Conservation (phyloP, 2,888 invertebrate species). For the Mythimna vitellina region DNA sequence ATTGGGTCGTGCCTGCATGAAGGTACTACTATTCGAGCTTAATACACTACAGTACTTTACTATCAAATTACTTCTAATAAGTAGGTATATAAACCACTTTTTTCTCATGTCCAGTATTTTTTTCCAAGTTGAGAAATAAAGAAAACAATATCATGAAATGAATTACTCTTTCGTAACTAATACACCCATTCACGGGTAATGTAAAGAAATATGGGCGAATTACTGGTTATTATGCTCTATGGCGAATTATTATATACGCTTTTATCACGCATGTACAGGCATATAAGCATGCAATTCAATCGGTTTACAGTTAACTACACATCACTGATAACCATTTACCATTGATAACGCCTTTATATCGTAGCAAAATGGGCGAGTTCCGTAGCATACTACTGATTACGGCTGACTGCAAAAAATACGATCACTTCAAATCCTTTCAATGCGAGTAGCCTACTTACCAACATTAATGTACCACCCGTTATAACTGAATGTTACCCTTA, state of each 20-base stretch:
- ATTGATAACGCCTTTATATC: background rate
- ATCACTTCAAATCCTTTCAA: slow-evolving; percentile 24
- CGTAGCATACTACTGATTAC: background rate
- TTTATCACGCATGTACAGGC: slow-evolving; percentile 12
- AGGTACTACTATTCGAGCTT: too few relatives aligned
- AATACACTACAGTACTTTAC: too few relatives aligned
- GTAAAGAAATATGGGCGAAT: background rate
- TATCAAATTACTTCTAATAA: too few relatives aligned
- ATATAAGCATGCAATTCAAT: slow-evolving; percentile 19
- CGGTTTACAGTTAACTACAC: background rate
- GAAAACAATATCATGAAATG: slow-evolving; percentile 8
- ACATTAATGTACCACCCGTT: slow-evolving; percentile 43
- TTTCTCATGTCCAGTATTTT: background rate
- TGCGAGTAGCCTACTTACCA: slow-evolving; percentile 39
- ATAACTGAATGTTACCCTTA: slow-evolving; percentile 60
- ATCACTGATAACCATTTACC: background rate
- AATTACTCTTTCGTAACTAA: slow-evolving; percentile 20
- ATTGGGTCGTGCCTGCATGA: too few relatives aligned
- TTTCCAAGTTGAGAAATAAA: background rate
- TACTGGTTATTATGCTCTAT: background rate
- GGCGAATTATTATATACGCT: slow-evolving; percentile 9
- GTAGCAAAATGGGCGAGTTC: background rate
- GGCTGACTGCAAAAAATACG: background rate
- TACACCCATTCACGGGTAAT: slow-evolving; percentile 14
- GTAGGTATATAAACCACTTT: too few relatives aligned